Evolutionary conservation across 1,140 invertebrate species (phyloP), one percentile per base, ranked within the genome.

Genomic region (Rhagoletis zephyria): DNA sequence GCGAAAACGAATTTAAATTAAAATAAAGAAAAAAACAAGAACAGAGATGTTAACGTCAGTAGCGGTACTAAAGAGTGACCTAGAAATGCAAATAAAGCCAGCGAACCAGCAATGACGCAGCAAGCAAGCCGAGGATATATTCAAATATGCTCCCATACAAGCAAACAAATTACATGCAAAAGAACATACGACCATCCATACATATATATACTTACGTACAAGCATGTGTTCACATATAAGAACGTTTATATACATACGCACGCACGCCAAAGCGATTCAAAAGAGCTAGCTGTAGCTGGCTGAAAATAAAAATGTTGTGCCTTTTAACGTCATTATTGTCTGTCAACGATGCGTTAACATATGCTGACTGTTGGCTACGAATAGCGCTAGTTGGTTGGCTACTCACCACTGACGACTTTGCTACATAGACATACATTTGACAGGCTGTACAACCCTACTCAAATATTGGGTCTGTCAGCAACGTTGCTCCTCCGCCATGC

Each of bases 271-370:
- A 30, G 45, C 30, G 9, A 85, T 85, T 40, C 16, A 16, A 63
- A 63, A 61, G 6, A 74, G 40, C n/a, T 60, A 61, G n/a, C 30
- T 51, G 40, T 30, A 56, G 42, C 12, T 45, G 4, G 74, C 4
- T 48, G 81, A 45, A 85, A 85, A 85, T 63, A 30, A 61, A 61
- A 61, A 85, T 90, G 89, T 87, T 89, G 88, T 89, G 88, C 90
- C 90, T 90, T 91, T 91, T 91, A 91, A 91, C 90, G 90, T 91
- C 90, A 91, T 91, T 91, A 91, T 91, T 91, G 91, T 91, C 91
- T 91, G 91, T 91, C 91, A 90, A 89, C 88, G 90, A 89, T 88
- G 90, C 91, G 89, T 90, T 91, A 90, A 91, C 91, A 91, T 90
- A 90, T 88, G 87, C 87, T 85, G 56, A 85, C 45, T 81, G 48